Base-by-base conservation (phyloP, 2,888 invertebrate genomes). In the Thereva unica region DNA sequence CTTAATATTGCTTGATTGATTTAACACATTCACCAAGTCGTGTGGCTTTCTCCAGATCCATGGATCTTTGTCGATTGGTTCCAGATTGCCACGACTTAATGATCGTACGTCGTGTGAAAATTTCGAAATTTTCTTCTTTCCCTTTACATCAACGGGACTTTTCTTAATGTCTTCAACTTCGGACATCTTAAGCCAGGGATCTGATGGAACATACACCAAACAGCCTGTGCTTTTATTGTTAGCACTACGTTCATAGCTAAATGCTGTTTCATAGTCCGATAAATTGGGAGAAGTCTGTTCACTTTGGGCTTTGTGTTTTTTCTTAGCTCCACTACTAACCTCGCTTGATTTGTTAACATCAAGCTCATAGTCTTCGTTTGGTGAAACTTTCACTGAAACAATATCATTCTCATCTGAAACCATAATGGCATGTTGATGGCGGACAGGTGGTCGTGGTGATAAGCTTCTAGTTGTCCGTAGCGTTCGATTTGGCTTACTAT, bases 261-360 rank as follows among this genome's bases (percentile, higher is more conserved):
- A 77, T 55, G 72, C 73, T 4, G 71, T 72, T 37, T 76, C 75
- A 71, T 76, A 68, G 53, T 75, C 73, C n/a, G 76, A 76, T 63
- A 79, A 76, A 72, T 76, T 77, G 71, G 81, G 79, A 66, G 82
- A 77, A 70, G 81, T 78, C 72, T 82, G 80, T 72, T 82, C 82
- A 66, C 82, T 81, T 72, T 75, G 76, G 45, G 77, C 71, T 64
- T 72, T 72, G 72, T 70, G 73, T 71, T 73, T 75, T 72, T 69
- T 71, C 71, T 74, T 74, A 47, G 73, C 71, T 47, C 71, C 68
- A 5, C 34, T 8, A 12, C 40, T 40, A 49, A 9, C 40, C 3
- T 49, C 40, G 5, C 10, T 37, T 38, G 38, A 4, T 35, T 35
- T 64, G 37, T 9, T 37, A 7, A 44, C 8, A 66, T 70, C 66